A percentile compares a stretch with the other conserved stretches of the same genome.
Conservation (phyloP, 1,140 invertebrate species). For the Drosophila ambigua region DNA sequence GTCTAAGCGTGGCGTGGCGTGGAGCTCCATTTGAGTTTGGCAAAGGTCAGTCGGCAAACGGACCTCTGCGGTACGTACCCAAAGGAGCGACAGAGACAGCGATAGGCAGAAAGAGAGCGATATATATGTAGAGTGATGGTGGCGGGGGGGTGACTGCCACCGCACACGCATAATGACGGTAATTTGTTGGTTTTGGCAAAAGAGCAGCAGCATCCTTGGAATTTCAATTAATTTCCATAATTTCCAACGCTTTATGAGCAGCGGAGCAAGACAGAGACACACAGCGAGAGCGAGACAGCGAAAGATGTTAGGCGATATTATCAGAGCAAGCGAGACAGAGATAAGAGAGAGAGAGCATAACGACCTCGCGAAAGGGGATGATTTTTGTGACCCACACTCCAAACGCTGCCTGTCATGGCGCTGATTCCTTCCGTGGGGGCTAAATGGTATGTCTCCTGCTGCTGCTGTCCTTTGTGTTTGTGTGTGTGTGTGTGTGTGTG, state of each 20-base stretch:
- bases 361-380: constrained; percentile 35
- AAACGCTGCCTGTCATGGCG: background rate
- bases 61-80: too few relatives aligned
- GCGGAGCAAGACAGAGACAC: constrained; percentile 45
- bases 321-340: constrained; percentile 2
- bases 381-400: constrained; percentile 26
- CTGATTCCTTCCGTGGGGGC: background rate
- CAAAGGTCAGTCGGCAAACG: background rate
- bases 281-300: constrained; percentile 7
- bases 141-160: too few relatives aligned
- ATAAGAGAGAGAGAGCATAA: background rate
- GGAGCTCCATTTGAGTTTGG: constrained; percentile 40
- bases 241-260: constrained; percentile 81
- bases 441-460: background rate
- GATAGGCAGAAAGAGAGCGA: background rate
- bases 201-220: constrained; percentile 81
- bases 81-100: background rate
- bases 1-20: constrained; percentile 25
- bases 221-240: constrained; percentile 84
- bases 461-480: constrained; percentile 7
- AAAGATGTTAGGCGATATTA: too few relatives aligned
- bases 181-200: constrained; percentile 82
- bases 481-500: constrained; percentile 8
- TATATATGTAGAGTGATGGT: background rate
- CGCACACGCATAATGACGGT: constrained; percentile 76